Evolutionary conservation across 2,888 invertebrate species (phyloP), one percentile per base, ranked within the genome.

Genomic region (Drosophila emarginata): DNA sequence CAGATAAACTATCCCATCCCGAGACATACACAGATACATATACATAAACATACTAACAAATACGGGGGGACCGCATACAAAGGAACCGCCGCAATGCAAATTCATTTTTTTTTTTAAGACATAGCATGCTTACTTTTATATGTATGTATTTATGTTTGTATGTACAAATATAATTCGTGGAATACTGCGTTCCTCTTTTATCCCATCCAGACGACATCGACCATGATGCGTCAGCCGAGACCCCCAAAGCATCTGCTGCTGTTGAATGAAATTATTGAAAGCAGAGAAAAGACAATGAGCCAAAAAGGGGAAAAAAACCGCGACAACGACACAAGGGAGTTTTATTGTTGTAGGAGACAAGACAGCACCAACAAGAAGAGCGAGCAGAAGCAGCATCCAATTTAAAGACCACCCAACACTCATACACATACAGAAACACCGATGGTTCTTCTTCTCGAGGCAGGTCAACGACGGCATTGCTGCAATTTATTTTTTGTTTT

Each of bases 251-350:
- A 26, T 56, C 52, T 40, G 40, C 60, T 73, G 67, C 64, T 79
- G 76, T 56, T 78, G 77, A 81, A 85, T 81, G 80, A 81, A 81
- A 77, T 81, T 80, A 54, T 85, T 85, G 45, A 45, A 45, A 81
- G 85, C 77, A 72, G 79, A 77, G 64, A 77, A 67, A 73, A 76
- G 75, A 76, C 81, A 82, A 81, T 78, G 82, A 79, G 75, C 76
- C 56, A 54, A 71, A 65, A 37, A 36, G 58, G 23, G 4, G 39
- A 21, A 54, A 58, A 21, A 37, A 65, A 67, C 72, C 61, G 67
- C 66, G 77, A 67, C 56, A 66, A 74, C 72, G 68, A 64, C 76
- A 78, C 75, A 70, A 78, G 76, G 67, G 79, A 82, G 80, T 74
- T 84, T 76, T 75, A 67, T 72, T 72, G 66, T 77, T 72, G 75